Percentiles rank a stretch among this genome's conserved stretches.
phyloP scores from a whole-genome alignment of 2,113 vertebrate genomes.

The Melanostigma gelatinosum region DNA sequence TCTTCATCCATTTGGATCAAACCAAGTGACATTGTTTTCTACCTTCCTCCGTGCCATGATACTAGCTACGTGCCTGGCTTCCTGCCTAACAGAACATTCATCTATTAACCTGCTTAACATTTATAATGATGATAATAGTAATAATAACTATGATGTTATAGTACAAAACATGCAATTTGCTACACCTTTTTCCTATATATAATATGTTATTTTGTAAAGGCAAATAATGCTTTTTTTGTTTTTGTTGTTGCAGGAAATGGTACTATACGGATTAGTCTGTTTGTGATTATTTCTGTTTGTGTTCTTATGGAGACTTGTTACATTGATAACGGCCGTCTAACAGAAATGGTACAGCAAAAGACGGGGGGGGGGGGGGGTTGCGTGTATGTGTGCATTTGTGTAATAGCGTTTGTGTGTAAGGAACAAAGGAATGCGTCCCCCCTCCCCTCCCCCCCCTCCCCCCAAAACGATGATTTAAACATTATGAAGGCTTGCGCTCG shows the following conservation, averaged over 20 bases:
- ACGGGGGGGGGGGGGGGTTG: conserved; percentile 34
- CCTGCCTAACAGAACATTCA: conserved; percentile 79
- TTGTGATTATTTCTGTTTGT: conserved; percentile 49
- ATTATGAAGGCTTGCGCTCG: conserved; percentile 72
- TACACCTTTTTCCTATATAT: conserved; percentile 75
- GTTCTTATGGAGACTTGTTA: conserved; percentile 63
- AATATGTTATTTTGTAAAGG: conserved; percentile 79
- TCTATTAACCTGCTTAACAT: conserved; percentile 82
- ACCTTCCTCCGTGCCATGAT: conserved; percentile 82
- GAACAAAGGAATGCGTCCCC: conserved; percentile 63
- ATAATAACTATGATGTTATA: conserved; percentile 80
- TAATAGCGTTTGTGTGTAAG: conserved; percentile 55
- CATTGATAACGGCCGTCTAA: conserved; percentile 72
- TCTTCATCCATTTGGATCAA: conserved; percentile 66
- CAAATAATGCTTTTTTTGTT: conserved; percentile 64
- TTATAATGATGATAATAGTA: conserved; percentile 78
- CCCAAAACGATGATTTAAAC: conserved; percentile 58
- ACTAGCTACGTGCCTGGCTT: conserved; percentile 81
- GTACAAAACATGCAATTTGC: conserved; percentile 81
- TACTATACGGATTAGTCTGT: conserved; percentile 80
- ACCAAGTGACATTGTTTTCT: conserved; percentile 77
- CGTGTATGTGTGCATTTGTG: conserved; percentile 64
- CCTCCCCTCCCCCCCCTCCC: conserved; percentile 63
- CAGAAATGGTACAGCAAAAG: conserved; percentile 74
- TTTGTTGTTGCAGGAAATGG: conserved; percentile 79